Conservation (phyloP, 2,113 vertebrate genomes). For the Apus apus region DNA sequence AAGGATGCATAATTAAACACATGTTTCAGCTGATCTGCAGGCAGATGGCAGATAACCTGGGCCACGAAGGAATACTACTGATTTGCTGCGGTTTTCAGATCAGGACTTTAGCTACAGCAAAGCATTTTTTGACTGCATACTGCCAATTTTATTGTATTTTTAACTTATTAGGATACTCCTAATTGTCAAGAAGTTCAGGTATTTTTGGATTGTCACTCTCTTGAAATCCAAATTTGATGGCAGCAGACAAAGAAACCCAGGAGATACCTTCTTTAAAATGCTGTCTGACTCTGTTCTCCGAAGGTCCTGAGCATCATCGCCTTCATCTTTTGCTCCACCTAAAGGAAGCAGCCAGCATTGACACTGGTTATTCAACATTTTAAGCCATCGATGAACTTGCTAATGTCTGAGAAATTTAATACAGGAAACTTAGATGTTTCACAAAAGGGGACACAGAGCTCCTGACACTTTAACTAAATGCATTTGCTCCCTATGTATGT, state of each 20-base stretch:
- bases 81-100: not conserved
- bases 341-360: constrained; percentile 8
- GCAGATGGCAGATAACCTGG: constrained; percentile 19
- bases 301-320: constrained; percentile 87
- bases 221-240: not conserved
- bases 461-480: not conserved
- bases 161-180: not conserved
- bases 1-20: constrained; percentile 9
- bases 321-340: constrained; percentile 91
- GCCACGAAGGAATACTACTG: not conserved
- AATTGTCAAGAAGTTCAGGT: not conserved
- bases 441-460: not conserved
- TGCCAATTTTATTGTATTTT: not conserved
- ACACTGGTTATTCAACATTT: not conserved
- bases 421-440: not conserved
- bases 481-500: not conserved
- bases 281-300: constrained; percentile 94
- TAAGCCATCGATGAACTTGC: not conserved
- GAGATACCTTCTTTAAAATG: constrained; percentile 90
- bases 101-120: not conserved
- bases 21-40: constrained; percentile 25
- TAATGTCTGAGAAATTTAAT: constrained; percentile 7
- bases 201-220: not conserved
- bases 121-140: not conserved
- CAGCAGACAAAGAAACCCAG: not conserved